Evolutionary conservation across 2,888 invertebrate species (phyloP).

Genomic region (Macropis europaea): DNA sequence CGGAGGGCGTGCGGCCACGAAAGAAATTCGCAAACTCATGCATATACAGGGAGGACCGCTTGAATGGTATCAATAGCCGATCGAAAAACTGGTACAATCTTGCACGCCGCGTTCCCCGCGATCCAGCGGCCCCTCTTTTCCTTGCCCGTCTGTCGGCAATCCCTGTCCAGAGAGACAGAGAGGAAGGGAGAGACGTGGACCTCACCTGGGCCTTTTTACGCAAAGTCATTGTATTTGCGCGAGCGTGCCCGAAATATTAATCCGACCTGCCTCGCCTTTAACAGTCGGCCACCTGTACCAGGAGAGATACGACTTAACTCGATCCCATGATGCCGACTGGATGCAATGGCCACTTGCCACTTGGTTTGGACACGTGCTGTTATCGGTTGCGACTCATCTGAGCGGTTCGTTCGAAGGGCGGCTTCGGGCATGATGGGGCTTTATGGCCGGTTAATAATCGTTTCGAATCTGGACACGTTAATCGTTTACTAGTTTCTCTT

Average conservation of each 20-base stretch:
- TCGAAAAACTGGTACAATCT: constrained; percentile 78
- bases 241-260: constrained; percentile 76
- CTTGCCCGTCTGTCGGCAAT: constrained; percentile 42
- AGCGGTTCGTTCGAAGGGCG: neutral
- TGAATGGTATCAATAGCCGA: constrained; percentile 72
- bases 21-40: constrained; percentile 75
- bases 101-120: constrained; percentile 61
- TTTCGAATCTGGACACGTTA: neutral
- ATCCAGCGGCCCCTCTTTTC: constrained; percentile 1
- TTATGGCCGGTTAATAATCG: constrained; percentile 5
- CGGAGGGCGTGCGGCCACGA: constrained; percentile 73
- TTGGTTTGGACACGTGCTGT: constrained; percentile 20
- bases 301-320: constrained; percentile 21
- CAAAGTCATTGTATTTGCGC: constrained; percentile 72
- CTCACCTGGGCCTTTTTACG: constrained; percentile 74
- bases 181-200: too few species aligned
- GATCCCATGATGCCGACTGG: neutral
- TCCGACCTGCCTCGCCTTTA: constrained; percentile 37
- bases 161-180: constrained; percentile 24
- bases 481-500: neutral
- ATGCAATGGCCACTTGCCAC: constrained; percentile 22
- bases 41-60: constrained; percentile 67
- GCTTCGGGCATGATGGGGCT: too few species aligned
- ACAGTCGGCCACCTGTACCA: constrained; percentile 44
- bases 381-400: constrained; percentile 1